A percentile compares a stretch with the other conserved stretches of the same genome.
These are phyloP conservation scores for Heliornis fulica DNA, from an alignment of 2,113 vertebrate species.

Conservation along the genomic window DNA sequence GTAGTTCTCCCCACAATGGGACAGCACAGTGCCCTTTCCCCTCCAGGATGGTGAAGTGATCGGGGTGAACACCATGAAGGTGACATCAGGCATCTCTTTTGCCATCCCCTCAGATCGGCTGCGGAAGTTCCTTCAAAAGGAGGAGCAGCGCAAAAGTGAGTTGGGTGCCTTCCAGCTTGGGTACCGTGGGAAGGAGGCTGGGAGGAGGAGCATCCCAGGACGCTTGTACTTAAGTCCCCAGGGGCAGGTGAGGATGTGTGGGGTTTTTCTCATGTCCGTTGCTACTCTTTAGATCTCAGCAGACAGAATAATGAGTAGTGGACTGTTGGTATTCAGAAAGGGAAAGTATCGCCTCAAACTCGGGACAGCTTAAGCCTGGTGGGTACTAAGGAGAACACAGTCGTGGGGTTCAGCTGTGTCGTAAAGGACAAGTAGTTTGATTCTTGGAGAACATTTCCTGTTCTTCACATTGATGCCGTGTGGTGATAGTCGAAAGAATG, in stretches of 20 bases:
- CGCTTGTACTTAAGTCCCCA: background rate
- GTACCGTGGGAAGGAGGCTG: background rate
- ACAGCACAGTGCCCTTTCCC: background rate
- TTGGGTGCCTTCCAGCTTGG: background rate
- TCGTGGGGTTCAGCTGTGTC: background rate
- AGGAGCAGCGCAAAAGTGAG: conserved; percentile 82
- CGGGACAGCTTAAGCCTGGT: too few relatives aligned
- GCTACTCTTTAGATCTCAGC: background rate
- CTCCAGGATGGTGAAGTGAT: conserved; percentile 95
- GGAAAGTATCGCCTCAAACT: background rate
- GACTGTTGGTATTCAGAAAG: background rate
- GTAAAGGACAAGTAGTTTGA: background rate
- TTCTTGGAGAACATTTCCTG: background rate
- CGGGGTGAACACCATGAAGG: conserved; percentile 97
- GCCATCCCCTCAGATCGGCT: conserved; percentile 92
- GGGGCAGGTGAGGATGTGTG: background rate
- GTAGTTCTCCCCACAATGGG: background rate
- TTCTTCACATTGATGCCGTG: too few relatives aligned
- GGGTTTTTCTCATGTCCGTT: background rate
- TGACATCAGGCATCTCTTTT: conserved; percentile 95
- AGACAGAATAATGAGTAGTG: background rate
- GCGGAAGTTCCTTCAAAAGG: conserved; percentile 80
- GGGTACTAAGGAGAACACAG: background rate
- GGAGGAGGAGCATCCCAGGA: background rate
- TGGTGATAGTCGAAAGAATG: background rate